Percentiles rank a stretch among this genome's conserved stretches.
These are phyloP conservation scores for Norana najaformis DNA, from an alignment of 2,888 invertebrate species.

Conservation along the genomic window DNA sequence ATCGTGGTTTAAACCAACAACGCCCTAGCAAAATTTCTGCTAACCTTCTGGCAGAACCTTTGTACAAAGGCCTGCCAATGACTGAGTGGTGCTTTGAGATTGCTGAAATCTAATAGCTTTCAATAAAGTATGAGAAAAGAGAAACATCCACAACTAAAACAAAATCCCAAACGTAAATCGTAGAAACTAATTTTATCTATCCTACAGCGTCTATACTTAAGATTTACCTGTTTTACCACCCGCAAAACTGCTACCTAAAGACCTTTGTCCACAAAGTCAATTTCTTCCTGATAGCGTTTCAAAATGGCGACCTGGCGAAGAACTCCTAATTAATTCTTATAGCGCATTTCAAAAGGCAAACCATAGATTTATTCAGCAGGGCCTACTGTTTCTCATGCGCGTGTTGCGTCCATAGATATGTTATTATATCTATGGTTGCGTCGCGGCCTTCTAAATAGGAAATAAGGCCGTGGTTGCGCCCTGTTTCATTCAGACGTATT, in stretches of 20 bases:
- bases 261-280: slow-evolving; percentile 1
- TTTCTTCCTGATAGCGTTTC: not conserved
- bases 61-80: not conserved
- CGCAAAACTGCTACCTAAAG: not conserved
- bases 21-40: not conserved
- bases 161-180: not conserved
- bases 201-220: not conserved
- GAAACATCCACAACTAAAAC: not conserved
- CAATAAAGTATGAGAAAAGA: not conserved
- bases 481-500: too few species aligned
- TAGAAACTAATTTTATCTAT: not conserved
- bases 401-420: too few species aligned
- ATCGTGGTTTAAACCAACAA: not conserved
- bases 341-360: too few species aligned
- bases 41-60: too few species aligned
- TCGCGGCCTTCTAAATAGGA: too few species aligned
- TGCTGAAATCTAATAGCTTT: not conserved
- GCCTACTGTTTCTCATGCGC: too few species aligned
- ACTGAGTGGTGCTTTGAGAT: not conserved
- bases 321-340: not conserved
- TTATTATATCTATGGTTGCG: too few species aligned
- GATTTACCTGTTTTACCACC: not conserved
- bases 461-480: too few species aligned
- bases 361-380: too few species aligned
- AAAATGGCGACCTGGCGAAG: not conserved